phyloP scores from a whole-genome alignment of 2,113 vertebrate species.

The Entelurus aequoreus region DNA sequence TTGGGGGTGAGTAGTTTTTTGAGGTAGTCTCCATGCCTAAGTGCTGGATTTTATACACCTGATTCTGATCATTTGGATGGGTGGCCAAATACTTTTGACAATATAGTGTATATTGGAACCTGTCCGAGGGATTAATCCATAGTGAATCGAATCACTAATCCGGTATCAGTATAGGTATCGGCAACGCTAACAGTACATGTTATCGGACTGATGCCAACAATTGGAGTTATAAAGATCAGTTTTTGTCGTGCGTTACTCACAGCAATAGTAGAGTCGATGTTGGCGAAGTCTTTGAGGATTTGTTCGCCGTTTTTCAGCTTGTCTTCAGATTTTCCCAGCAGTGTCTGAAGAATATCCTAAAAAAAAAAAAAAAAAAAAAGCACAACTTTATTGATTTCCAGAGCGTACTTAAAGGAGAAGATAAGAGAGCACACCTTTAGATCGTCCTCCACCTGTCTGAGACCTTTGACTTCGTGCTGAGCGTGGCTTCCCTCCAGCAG shows the following conservation, averaged over 20 bases:
- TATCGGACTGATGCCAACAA: too few species aligned
- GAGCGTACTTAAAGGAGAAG: background rate
- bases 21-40: too few species aligned
- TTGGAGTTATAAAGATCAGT: background rate
- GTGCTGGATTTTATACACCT: too few species aligned
- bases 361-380: slow-evolving; percentile 14
- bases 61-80: too few species aligned
- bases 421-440: slow-evolving; percentile 53
- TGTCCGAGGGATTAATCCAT: too few species aligned
- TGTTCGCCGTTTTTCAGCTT: slow-evolving; percentile 57
- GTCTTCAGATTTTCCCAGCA: slow-evolving; percentile 57
- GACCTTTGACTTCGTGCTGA: slow-evolving; percentile 63
- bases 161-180: too few species aligned
- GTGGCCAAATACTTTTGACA: too few species aligned
- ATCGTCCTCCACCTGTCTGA: slow-evolving; percentile 66
- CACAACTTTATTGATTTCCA: background rate
- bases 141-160: too few species aligned
- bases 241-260: slow-evolving; percentile 41
- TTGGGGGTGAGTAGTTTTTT: too few species aligned
- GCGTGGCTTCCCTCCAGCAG: slow-evolving; percentile 60
- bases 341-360: slow-evolving; percentile 57
- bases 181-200: too few species aligned
- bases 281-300: slow-evolving; percentile 58
- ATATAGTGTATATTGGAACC: too few species aligned
- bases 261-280: slow-evolving; percentile 33